A percentile compares a stretch with the other conserved stretches of the same genome.
Conservation (phyloP, 1,140 invertebrate genomes). For the Trypoxylus dichotomus region DNA sequence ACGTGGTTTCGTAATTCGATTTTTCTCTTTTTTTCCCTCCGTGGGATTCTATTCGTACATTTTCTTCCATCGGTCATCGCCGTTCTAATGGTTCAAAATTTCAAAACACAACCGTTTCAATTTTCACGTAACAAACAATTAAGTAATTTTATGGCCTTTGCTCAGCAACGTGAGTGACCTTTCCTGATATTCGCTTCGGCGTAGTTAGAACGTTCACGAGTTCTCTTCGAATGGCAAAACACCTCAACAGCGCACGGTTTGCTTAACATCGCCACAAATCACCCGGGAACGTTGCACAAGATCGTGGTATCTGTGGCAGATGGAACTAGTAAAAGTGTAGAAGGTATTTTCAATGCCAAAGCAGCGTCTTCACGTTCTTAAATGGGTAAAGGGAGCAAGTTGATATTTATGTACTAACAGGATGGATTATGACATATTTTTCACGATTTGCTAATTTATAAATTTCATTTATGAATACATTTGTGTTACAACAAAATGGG, state of each 20-base stretch:
- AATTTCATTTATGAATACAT: no score
- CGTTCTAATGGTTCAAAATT: neutral
- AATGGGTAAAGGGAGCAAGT: neutral
- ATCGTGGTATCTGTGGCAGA: neutral
- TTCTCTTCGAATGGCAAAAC: neutral
- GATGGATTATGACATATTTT: no score
- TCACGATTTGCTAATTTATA: no score
- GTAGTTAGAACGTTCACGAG: neutral
- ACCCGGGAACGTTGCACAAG: neutral
- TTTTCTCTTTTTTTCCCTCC: neutral
- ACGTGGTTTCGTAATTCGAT: neutral
- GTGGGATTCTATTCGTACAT: neutral
- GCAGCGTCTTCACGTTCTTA: neutral
- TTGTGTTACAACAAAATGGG: no score
- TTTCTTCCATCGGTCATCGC: neutral
- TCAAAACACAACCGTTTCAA: neutral
- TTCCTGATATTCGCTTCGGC: neutral
- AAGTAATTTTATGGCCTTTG: slow-evolving; percentile 16
- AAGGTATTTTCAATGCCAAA: neutral
- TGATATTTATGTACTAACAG: no score
- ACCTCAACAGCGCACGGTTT: neutral
- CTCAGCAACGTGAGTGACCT: neutral
- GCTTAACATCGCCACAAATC: neutral
- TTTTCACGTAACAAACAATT: slow-evolving; percentile 17
- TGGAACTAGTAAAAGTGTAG: neutral